phyloP scores from a whole-genome alignment of 2,113 vertebrate species.

The Trinectes maculatus region DNA sequence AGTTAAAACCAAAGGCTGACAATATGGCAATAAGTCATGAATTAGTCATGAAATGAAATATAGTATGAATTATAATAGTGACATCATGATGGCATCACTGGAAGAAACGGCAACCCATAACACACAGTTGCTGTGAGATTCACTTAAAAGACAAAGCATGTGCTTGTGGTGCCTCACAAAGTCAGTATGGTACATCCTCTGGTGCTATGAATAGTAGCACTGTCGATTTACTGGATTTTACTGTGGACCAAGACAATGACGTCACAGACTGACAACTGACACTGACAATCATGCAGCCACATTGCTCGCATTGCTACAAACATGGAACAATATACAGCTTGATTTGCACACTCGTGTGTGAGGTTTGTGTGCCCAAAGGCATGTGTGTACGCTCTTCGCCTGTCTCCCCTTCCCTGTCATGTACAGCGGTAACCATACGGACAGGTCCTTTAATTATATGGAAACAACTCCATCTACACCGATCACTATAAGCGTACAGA shows the following conservation, averaged over 20 bases:
- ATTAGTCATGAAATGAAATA: too few species aligned
- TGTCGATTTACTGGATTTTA: too few species aligned
- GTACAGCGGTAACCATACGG: constrained; percentile 28
- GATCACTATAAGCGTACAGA: constrained; percentile 11
- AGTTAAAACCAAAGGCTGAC: too few species aligned
- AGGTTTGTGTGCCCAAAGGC: constrained; percentile 4
- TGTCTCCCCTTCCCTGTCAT: background rate
- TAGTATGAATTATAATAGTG: too few species aligned
- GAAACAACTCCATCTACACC: constrained; percentile 40
- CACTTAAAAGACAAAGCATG: background rate
- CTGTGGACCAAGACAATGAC: background rate
- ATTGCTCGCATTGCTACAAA: background rate
- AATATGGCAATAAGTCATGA: too few species aligned
- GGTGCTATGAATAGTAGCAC: too few species aligned
- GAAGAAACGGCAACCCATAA: too few species aligned
- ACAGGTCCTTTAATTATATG: constrained; percentile 40
- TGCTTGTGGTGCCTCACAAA: too few species aligned
- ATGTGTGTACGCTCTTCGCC: accelerated
- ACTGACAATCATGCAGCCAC: background rate
- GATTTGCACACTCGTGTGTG: background rate
- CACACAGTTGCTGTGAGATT: background rate
- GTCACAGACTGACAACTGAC: background rate
- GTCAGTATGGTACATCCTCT: background rate
- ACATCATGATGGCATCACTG: too few species aligned
- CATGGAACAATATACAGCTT: background rate